phyloP scores from a whole-genome alignment of 2,797 vertebrate species.

The Gymnothorax javanicus region DNA sequence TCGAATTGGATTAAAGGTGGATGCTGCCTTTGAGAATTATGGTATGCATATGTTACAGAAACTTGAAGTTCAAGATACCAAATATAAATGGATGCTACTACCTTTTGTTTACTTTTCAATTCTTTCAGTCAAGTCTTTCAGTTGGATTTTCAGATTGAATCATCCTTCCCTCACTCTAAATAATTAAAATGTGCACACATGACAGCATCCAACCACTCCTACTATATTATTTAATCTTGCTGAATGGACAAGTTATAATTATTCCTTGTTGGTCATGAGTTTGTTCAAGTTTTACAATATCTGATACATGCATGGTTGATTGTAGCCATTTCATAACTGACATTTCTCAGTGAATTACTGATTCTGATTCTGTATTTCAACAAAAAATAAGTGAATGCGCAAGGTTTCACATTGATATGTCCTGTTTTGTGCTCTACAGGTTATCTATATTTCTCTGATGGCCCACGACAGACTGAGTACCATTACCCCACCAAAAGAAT shows the following conservation, averaged over 20 bases:
- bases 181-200: background rate
- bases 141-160: no score
- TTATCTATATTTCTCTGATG: conserved; percentile 71
- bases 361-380: background rate
- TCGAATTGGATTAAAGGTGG: conserved; percentile 70
- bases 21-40: conserved; percentile 77
- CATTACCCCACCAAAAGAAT: conserved; percentile 46
- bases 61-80: background rate
- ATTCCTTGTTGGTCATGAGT: background rate
- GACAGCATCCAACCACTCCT: no score
- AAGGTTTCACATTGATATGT: background rate
- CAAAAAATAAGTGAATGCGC: background rate
- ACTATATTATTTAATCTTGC: no score
- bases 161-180: background rate
- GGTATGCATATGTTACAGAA: conserved; percentile 60
- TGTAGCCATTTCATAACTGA: no score
- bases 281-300: no score
- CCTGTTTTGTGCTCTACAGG: conserved; percentile 44
- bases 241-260: background rate
- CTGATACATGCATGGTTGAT: background rate
- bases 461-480: conserved; percentile 67
- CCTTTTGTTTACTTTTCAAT: background rate
- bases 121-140: background rate
- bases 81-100: background rate
- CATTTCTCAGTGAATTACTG: background rate